Percentiles rank a stretch among this genome's conserved stretches.
Conservation (phyloP, 2,888 invertebrate genomes). For the Rapana venosa region DNA sequence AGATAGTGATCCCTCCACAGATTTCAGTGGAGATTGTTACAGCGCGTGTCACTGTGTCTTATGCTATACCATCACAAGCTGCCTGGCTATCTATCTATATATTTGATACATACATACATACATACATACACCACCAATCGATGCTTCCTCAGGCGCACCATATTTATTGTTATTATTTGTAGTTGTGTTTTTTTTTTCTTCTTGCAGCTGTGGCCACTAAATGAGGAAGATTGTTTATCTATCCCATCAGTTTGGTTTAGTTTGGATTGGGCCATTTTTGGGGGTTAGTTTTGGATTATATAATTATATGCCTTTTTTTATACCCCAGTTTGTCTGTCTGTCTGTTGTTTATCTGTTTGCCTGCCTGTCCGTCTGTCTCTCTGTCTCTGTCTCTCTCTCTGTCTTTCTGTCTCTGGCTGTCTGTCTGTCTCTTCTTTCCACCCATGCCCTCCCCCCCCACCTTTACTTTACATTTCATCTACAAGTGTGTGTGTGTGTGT, state of each 20-base stretch:
- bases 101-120: too few species aligned
- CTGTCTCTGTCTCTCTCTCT: constrained; percentile 3
- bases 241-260: too few species aligned
- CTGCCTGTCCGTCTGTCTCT: background rate
- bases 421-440: too few species aligned
- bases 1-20: too few species aligned
- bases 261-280: background rate
- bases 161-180: background rate
- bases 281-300: background rate
- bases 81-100: too few species aligned
- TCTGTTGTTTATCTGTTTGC: background rate
- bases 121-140: too few species aligned
- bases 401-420: background rate
- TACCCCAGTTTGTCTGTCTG: background rate
- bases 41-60: too few species aligned
- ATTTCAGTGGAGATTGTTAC: too few species aligned
- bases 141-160: too few species aligned
- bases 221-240: too few species aligned
- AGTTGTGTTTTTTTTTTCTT: background rate
- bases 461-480: background rate
- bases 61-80: too few species aligned
- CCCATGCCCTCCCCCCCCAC: too few species aligned
- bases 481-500: background rate
- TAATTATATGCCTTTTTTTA: background rate
- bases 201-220: background rate